Percentiles rank a stretch among this genome's conserved stretches.
Conservation (phyloP, 2,888 invertebrate species). For the Omphaloscelis lunosa region DNA sequence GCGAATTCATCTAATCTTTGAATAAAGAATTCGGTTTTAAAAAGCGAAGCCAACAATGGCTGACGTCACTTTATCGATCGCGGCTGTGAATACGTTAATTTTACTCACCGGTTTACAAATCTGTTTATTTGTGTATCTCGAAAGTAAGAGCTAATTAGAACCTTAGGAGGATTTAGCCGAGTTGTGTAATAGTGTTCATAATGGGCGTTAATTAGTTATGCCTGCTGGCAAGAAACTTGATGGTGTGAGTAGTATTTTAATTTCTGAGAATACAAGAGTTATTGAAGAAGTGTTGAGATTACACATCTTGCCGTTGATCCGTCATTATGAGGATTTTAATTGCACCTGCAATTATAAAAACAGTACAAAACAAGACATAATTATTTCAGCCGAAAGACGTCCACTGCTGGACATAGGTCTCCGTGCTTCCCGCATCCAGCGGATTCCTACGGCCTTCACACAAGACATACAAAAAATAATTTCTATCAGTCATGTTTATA, state of each 20-base stretch:
- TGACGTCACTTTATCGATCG: constrained; percentile 45
- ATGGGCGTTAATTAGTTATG: constrained; percentile 27
- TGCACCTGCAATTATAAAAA: constrained; percentile 1
- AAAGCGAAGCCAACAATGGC: constrained; percentile 33
- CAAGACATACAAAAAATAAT: neutral
- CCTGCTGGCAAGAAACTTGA: neutral
- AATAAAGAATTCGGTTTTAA: constrained; percentile 27
- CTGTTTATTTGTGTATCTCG: constrained; percentile 42
- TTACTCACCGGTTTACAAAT: constrained; percentile 42
- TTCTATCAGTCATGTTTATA: constrained; percentile 13
- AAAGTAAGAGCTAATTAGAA: constrained; percentile 66
- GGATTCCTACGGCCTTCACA: no score
- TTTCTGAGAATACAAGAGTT: neutral
- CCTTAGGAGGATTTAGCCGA: constrained; percentile 18
- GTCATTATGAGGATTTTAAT: constrained; percentile 1
- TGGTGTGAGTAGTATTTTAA: constrained; percentile 2
- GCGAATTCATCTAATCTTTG: constrained; percentile 12
- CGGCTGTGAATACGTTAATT: constrained; percentile 51
- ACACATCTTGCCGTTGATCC: neutral
- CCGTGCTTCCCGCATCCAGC: no score
- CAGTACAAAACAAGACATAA: neutral
- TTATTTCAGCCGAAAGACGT: no score
- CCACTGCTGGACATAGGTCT: no score
- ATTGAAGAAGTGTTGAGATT: neutral
- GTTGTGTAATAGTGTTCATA: constrained; percentile 31